Evolutionary conservation across 1,140 invertebrate species (phyloP), one percentile per base, ranked within the genome.

Genomic region (Gryllus bimaculatus): DNA sequence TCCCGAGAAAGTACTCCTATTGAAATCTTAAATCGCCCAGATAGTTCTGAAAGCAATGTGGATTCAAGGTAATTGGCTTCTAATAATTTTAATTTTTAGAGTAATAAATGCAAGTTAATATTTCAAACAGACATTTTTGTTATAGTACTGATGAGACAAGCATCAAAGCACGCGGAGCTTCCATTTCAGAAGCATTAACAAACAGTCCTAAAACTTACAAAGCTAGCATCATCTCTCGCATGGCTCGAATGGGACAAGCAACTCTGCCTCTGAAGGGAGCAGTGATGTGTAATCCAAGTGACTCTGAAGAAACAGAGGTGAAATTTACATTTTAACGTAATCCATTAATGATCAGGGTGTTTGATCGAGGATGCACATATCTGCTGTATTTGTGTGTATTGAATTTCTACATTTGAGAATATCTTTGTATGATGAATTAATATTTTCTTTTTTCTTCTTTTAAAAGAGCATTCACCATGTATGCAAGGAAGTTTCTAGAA

Each of bases 181-280:
- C 74, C 8, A 81, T 81, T n/a, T 81, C 80, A 39, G 80, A 79
- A 48, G 80, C 80, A 47, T 66, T 81, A 10, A 77, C 80, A 8
- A 78, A 75, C 47, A 82, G 81, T 78, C 80, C 82, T 48, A 78
- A 77, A 75, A 74, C 80, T 15, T 21, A 80, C 54, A 82, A 82
- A 78, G 82, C 81, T 18, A 81, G 76, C 73, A 76, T 82, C 47
- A 82, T 82, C 20, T 81, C 81, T 39, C 73, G 82, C 6, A 82
- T 82, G 82, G 82, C 82, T 8, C 73, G 78, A 48, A 82, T 82
- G 82, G 82, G 82, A 39, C 82, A 82, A 78, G 78, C 82, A 21
- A 81, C 81, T 15, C 79, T 82, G 8, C 82, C 81, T 10, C 74
- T 82, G 39, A 80, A 78, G 49, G 81, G 79, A 10, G 78, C 81